These are phyloP conservation scores for Odontophorus gujanensis DNA, from an alignment of 2,113 vertebrate genomes.

Conservation along the genomic window DNA sequence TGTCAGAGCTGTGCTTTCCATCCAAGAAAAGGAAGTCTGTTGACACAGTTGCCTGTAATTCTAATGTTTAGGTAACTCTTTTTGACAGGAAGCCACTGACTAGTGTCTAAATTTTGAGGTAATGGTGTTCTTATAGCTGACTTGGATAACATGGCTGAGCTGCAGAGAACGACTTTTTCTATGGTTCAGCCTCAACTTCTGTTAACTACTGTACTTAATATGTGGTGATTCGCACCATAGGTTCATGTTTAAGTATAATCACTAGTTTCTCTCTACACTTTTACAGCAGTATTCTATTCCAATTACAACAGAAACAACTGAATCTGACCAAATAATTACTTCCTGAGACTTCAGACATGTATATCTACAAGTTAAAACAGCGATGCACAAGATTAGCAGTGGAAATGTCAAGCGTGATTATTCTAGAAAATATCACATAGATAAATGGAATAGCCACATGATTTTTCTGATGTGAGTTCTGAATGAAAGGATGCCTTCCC, in stretches of 20 bases:
- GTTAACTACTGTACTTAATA: neutral
- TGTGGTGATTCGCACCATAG: neutral
- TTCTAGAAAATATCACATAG: neutral
- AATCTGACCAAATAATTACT: neutral
- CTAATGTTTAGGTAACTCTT: neutral
- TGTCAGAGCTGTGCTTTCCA: neutral
- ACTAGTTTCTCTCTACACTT: neutral
- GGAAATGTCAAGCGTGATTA: neutral
- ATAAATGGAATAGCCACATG: neutral
- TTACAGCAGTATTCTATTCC: neutral
- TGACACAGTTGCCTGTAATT: neutral
- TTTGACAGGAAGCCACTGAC: neutral
- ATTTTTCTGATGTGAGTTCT: neutral
- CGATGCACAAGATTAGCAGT: neutral
- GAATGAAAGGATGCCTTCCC: neutral
- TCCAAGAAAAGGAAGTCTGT: neutral
- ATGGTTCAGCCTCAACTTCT: neutral
- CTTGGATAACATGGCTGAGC: fast-evolving
- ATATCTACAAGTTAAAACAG: neutral
- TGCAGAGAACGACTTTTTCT: neutral
- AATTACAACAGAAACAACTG: neutral
- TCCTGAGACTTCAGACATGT: neutral
- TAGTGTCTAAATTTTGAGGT: neutral
- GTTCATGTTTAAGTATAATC: neutral
- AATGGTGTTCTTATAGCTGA: neutral